Base-by-base conservation (phyloP, 2,888 invertebrate species). In the Smittia aterrima region DNA sequence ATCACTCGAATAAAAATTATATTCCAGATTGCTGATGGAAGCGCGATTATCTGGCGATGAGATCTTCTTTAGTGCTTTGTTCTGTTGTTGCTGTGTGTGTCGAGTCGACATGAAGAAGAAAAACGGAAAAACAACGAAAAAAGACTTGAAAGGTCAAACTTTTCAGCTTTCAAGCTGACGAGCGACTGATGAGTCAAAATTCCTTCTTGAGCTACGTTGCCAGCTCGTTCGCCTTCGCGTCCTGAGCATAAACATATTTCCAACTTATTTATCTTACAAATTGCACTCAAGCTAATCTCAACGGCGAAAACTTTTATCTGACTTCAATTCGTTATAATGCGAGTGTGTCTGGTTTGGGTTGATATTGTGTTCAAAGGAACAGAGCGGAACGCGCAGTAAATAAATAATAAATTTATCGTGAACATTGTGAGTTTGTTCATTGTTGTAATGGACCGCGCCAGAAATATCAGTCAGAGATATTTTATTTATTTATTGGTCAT, bases 271-370 rank as follows among this genome's bases (percentile, higher is more conserved):
- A 66, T 66, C 66, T 27, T 27, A 25, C 32, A 32, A 66, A 66
- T 66, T 66, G 66, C 66, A 66, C 66, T 66, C 66, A 66, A 66
- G n/a, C 18, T 66, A 66, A 66, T 66, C 66, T 66, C 25, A 24
- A 66, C 16, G 24, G 58, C 58, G 18, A 58, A 47, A 58, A 20
- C 20, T 58, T 18, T 58, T 58, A 20, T 58, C 22, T 20, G 18
- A 58, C 22, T 22, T 58, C 58, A 22, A 58, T 22, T 18, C 18
- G 20, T 58, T 58, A 20, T 20, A 58, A 58, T 58, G 20, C 22
- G 18, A 20, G 3, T 58, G 32, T 20, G 18, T 58, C 22, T 58
- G 58, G 58, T 58, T 22, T 18, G 16, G 58, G 18, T 22, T 58
- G 58, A 22, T 58, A 20, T 22, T 20, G 3, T 32, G 20, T 18